These are phyloP conservation scores for Julus scandinavius DNA, from an alignment of 2,888 invertebrate species.

Conservation along the genomic window DNA sequence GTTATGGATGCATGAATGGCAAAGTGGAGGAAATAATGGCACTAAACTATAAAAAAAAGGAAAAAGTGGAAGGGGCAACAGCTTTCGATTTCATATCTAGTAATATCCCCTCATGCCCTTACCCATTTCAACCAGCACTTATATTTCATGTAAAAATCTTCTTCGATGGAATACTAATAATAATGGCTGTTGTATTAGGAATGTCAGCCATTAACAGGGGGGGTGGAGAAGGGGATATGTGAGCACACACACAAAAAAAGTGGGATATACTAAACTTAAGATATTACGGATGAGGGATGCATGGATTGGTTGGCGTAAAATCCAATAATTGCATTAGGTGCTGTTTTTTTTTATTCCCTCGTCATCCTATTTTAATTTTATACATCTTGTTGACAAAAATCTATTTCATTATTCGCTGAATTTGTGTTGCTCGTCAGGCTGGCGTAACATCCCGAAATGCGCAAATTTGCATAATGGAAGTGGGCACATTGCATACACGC, in stretches of 20 bases:
- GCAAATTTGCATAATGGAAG: conserved; percentile 46
- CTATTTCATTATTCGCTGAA: conserved; percentile 43
- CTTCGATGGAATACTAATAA: conserved; percentile 31
- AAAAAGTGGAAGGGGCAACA: conserved; percentile 50
- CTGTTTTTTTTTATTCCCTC: not conserved
- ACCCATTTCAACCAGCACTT: not conserved
- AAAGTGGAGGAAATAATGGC: conserved; percentile 46
- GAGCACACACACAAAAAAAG: too few species aligned
- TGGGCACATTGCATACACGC: conserved; percentile 26
- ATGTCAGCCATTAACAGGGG: not conserved
- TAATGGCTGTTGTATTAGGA: not conserved
- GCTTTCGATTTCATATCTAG: conserved; percentile 45
- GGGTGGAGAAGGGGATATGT: not conserved
- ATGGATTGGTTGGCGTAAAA: conserved; percentile 29
- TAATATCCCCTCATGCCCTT: not conserved
- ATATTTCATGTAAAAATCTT: not conserved
- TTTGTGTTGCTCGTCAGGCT: conserved; percentile 43
- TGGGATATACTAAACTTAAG: not conserved
- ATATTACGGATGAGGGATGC: not conserved
- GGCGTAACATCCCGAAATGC: conserved; percentile 46
- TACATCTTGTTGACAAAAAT: conserved; percentile 46
- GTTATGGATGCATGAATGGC: conserved; percentile 53
- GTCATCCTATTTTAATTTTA: conserved; percentile 41
- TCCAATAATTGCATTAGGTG: conserved; percentile 40
- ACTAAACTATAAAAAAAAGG: conserved; percentile 47